These are phyloP conservation scores for Troides helena DNA, from an alignment of 2,888 invertebrate species.

Conservation along the genomic window DNA sequence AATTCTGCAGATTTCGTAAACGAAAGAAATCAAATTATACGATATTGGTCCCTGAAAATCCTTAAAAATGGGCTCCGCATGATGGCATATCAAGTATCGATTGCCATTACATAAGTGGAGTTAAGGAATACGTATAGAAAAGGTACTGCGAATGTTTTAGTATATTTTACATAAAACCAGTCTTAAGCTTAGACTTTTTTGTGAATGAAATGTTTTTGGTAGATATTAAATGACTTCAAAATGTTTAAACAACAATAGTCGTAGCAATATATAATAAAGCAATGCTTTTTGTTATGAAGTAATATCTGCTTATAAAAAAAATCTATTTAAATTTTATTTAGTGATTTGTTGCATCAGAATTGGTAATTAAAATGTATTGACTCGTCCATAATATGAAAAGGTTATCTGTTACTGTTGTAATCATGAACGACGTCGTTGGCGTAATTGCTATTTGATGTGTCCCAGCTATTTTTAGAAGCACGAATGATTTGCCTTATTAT, in stretches of 20 bases:
- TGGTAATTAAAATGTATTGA: too few relatives aligned
- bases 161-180: conserved; percentile 4
- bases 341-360: too few relatives aligned
- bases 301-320: too few relatives aligned
- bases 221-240: background rate
- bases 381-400: too few relatives aligned
- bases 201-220: background rate
- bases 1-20: conserved; percentile 26
- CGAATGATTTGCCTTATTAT: background rate
- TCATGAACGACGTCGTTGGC: too few relatives aligned
- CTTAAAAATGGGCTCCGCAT: conserved; percentile 28
- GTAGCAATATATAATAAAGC: background rate
- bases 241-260: background rate
- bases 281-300: too few relatives aligned
- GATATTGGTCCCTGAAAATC: conserved; percentile 30
- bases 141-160: conserved; percentile 7
- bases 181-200: background rate
- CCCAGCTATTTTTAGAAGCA: background rate
- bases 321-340: background rate
- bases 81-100: conserved; percentile 29
- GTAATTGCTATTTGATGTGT: background rate
- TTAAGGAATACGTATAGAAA: conserved; percentile 27
- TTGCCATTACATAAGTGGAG: conserved; percentile 26
- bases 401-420: too few relatives aligned
- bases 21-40: conserved; percentile 31